Percentiles rank a stretch among this genome's conserved stretches.
Conservation (phyloP, 2,888 invertebrate genomes). For the Heliconius ismenius region DNA sequence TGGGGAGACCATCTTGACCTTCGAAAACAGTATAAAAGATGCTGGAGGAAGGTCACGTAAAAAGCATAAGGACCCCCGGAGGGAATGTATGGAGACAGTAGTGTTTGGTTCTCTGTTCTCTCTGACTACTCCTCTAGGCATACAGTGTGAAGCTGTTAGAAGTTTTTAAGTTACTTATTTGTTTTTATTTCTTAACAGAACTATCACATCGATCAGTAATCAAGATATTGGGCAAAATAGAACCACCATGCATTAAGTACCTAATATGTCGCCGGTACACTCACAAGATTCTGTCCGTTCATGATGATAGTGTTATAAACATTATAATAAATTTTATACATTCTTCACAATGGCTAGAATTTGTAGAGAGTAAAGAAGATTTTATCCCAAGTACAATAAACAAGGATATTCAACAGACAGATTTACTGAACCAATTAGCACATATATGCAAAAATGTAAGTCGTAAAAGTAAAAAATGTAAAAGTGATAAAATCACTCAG, state of each 20-base stretch:
- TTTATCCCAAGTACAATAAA: conserved; percentile 21
- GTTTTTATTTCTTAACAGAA: conserved; percentile 56
- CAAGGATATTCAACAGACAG: not conserved
- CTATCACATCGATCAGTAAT: conserved; percentile 60
- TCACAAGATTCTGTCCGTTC: conserved; percentile 47
- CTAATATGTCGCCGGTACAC: conserved; percentile 57
- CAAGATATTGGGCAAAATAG: conserved; percentile 62
- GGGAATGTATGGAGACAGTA: too few relatives aligned
- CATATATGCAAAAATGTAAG: conserved; percentile 49
- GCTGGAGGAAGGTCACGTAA: too few relatives aligned
- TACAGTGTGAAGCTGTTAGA: too few relatives aligned
- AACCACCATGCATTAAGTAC: conserved; percentile 67
- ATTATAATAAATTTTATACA: conserved; percentile 59
- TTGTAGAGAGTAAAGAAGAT: conserved; percentile 3
- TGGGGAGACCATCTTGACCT: too few relatives aligned
- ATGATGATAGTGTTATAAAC: conserved; percentile 57
- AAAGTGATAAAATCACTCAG: conserved; percentile 43
- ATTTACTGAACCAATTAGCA: conserved; percentile 49
- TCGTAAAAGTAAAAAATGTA: conserved; percentile 22
- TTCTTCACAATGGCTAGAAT: not conserved
- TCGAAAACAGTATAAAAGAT: too few relatives aligned
- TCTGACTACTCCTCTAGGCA: too few relatives aligned
- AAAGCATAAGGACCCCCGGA: too few relatives aligned
- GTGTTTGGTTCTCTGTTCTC: too few relatives aligned
- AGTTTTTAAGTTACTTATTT: too few relatives aligned